A percentile compares a stretch with the other conserved stretches of the same genome.
These are phyloP conservation scores for Philopotamus ludificatus DNA, from an alignment of 1,140 invertebrate genomes.

Conservation along the genomic window DNA sequence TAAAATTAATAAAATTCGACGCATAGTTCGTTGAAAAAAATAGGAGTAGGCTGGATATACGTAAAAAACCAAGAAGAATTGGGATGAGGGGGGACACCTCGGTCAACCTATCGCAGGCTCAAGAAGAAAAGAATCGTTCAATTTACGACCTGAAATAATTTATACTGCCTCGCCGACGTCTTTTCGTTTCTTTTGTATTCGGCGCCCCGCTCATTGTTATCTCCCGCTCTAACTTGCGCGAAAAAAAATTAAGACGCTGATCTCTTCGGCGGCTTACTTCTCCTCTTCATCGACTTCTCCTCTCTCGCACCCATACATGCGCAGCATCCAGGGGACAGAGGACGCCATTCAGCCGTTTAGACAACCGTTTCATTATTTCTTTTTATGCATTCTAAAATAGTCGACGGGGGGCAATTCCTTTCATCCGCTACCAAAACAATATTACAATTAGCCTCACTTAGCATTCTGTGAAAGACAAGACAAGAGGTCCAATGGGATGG, in stretches of 20 bases:
- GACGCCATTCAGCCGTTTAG: conserved; percentile 12
- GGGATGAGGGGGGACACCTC: conserved; percentile 37
- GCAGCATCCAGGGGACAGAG: conserved; percentile 1
- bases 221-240: conserved; percentile 22
- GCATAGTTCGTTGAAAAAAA: conserved; percentile 10
- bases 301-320: neutral
- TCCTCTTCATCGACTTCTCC: neutral
- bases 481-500: conserved; percentile 7
- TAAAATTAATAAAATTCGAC: conserved; percentile 10
- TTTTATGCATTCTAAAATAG: conserved; percentile 27
- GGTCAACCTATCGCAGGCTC: conserved; percentile 41
- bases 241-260: conserved; percentile 41
- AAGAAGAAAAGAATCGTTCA: conserved; percentile 42
- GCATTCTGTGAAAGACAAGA: too few relatives aligned
- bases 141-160: conserved; percentile 43
- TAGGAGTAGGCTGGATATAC: conserved; percentile 30
- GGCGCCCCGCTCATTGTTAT: conserved; percentile 38
- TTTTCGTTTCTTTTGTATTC: conserved; percentile 39
- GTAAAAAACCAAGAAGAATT: conserved; percentile 34
- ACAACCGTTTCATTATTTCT: conserved; percentile 38
- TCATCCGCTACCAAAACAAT: conserved; percentile 40
- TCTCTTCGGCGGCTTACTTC: conserved; percentile 18
- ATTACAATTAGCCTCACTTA: conserved; percentile 43
- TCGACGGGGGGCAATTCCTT: conserved; percentile 29
- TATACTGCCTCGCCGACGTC: conserved; percentile 39